A percentile compares a stretch with the other conserved stretches of the same genome.
These are phyloP conservation scores for Drosophila borealis DNA, from an alignment of 2,888 invertebrate genomes.

Conservation along the genomic window DNA sequence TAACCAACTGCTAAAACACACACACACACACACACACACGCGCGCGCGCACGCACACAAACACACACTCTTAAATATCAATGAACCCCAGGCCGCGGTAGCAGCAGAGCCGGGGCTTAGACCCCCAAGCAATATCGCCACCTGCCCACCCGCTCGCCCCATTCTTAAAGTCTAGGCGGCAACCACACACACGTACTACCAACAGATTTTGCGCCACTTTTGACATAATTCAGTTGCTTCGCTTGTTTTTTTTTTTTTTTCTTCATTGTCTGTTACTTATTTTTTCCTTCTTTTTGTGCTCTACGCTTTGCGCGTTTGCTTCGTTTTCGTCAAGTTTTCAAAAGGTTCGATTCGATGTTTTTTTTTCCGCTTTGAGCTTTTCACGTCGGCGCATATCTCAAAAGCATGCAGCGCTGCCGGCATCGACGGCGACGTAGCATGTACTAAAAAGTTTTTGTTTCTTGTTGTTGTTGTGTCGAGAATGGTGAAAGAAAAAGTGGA, in stretches of 20 bases:
- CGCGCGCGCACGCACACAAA: not conserved
- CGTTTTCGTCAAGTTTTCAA: slow-evolving; percentile 73
- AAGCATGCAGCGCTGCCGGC: slow-evolving; percentile 38
- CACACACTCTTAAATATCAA: slow-evolving; percentile 60
- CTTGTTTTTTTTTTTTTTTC: slow-evolving; percentile 22
- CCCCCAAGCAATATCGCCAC: slow-evolving; percentile 24
- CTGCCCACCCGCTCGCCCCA: slow-evolving; percentile 5
- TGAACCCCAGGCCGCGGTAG: slow-evolving; percentile 54
- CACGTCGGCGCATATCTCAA: slow-evolving; percentile 57
- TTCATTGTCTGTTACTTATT: slow-evolving; percentile 32
- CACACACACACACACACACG: slow-evolving; percentile 1
- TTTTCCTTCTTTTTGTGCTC: slow-evolving; percentile 12
- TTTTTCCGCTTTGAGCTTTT: slow-evolving; percentile 67
- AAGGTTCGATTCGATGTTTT: slow-evolving; percentile 56
- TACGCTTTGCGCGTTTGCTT: slow-evolving; percentile 53
- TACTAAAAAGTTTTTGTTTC: slow-evolving; percentile 58
- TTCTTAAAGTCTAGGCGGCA: slow-evolving; percentile 3
- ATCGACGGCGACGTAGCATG: slow-evolving; percentile 29
- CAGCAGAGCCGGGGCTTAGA: slow-evolving; percentile 25
- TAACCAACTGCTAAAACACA: slow-evolving; percentile 36
- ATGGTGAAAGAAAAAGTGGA: slow-evolving; percentile 66
- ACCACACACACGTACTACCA: slow-evolving; percentile 40
- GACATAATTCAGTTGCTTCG: slow-evolving; percentile 60
- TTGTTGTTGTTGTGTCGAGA: slow-evolving; percentile 50
- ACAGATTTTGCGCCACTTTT: slow-evolving; percentile 73